Evolutionary conservation across 2,888 invertebrate species (phyloP), one percentile per base, ranked within the genome.

Genomic region (Philopedon plagiatum): DNA sequence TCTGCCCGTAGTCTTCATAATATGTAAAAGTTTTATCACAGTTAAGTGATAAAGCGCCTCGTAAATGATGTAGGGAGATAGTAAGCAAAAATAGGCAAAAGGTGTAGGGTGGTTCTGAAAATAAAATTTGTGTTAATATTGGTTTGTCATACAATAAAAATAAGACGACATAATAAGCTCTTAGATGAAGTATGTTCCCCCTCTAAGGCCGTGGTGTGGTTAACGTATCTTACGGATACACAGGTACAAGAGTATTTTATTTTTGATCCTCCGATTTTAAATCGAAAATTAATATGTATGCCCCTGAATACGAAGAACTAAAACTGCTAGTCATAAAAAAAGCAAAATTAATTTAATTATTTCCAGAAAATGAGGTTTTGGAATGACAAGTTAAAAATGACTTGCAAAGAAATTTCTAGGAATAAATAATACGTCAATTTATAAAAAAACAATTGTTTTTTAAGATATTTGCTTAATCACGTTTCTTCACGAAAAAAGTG

Each of bases 11-110:
- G 26, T 78, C 76, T 29, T 81, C 80, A 75, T 82, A 80, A 74
- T 84, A 85, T 8, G 79, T 80, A 72, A 84, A 80, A 44, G 81
- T 80, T 75, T 82, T 83, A 49, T 80, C 80, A 72, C 84, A 84
- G 54, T 79, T 77, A 11, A 78, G 75, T 13, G 67, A 18, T 21
- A 29, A 37, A 26, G 64, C 39, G n/a, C 21, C 23, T 8, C 23
- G 32, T 21, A 26, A 23, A 8, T n/a, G 19, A 4, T 73, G 58
- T 5, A 76, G 32, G 39, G 72, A 65, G 34, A 66, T 54, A 0
- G n/a, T 37, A 2, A 70, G 8, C 1, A 26, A 11, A 9, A 26
- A 19, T 0, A 64, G 29, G n/a, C 32, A 46, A n/a, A 13, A 39
- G 0, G 34, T n/a, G 34, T n/a, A 3, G 1, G 39, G 13, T 39